Base-by-base conservation (phyloP, 2,888 invertebrate species). In the Ceramica pisi region DNA sequence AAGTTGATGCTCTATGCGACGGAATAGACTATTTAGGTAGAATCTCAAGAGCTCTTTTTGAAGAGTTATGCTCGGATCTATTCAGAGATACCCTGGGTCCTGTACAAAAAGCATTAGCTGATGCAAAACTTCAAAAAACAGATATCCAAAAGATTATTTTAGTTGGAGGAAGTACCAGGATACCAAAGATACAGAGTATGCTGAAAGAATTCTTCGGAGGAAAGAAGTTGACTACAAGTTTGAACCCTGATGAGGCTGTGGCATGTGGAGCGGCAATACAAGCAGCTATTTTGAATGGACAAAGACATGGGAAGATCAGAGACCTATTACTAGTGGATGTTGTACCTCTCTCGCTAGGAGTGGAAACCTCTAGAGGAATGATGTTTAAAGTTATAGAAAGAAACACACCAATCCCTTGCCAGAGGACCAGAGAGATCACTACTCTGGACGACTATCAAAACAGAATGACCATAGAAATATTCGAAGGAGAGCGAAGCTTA, bases 231-330 rank as follows among this genome's bases (percentile, higher is more conserved):
- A 89, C 88, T 0, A 87, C 87, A 0, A 90, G 90, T 14, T 77
- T 93, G 1, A 94, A 95, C 38, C 94, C 94, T 0, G 94, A 95
- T 31, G 94, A 95, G 69, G 93, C 93, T 1, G 91, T 94, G 0
- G 94, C 94, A 0, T 89, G 87, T 35, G 94, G 94, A 1, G 94
- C 94, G 6, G 94, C 94, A 0, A 90, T 95, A 2, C 93, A 94
- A 83, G 94, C 94, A 0, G 94, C 94, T 0, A 82, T 92, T 10
- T 53, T 94, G 3, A 89, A 84, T 21, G 92, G 92, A 0, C 80
- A 91, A 41, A 67, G 72, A 19, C 87, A 91, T 65, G 78, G 88
- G 19, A 89, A 84, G 16, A 88, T 93, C 6, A 84, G 90, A 59
- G 87, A 92, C 57, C 53, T 93, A 0, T 66, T 90, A 1, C 78